Conservation (phyloP, 2,888 invertebrate genomes). For the Caprella mutica region DNA sequence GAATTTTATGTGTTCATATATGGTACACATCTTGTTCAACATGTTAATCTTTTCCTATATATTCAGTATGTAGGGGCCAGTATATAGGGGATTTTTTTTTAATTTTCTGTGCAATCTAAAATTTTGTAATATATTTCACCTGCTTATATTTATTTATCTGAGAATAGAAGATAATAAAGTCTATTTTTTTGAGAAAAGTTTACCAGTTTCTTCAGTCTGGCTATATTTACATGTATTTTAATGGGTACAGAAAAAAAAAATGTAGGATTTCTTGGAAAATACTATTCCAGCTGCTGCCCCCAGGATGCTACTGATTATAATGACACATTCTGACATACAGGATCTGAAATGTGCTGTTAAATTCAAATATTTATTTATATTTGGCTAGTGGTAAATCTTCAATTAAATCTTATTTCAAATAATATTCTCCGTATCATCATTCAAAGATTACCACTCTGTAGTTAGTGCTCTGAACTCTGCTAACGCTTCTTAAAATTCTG, state of each 20-base stretch:
- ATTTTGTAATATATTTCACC: neutral
- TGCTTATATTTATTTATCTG: neutral
- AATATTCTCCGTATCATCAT: too few relatives aligned
- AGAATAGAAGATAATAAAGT: neutral
- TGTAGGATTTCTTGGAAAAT: neutral
- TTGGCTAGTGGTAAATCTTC: too few relatives aligned
- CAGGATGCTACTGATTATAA: too few relatives aligned
- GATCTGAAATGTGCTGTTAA: too few relatives aligned
- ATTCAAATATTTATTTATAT: too few relatives aligned
- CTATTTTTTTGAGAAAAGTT: neutral
- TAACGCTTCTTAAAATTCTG: too few relatives aligned
- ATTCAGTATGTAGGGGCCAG: neutral
- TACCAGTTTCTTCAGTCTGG: neutral
- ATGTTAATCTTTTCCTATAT: neutral
- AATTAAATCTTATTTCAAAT: too few relatives aligned
- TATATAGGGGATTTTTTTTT: neutral
- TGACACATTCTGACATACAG: too few relatives aligned
- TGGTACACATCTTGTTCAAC: neutral
- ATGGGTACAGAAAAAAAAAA: slow-evolving; percentile 1
- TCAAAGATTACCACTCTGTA: too few relatives aligned
- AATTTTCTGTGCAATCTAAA: neutral
- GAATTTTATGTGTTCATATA: neutral
- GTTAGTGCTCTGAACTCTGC: too few relatives aligned
- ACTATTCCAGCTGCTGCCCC: too few relatives aligned
- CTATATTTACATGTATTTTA: slow-evolving; percentile 12